These are phyloP conservation scores for Leptosomus discolor DNA, from an alignment of 2,113 vertebrate species.

Conservation along the genomic window DNA sequence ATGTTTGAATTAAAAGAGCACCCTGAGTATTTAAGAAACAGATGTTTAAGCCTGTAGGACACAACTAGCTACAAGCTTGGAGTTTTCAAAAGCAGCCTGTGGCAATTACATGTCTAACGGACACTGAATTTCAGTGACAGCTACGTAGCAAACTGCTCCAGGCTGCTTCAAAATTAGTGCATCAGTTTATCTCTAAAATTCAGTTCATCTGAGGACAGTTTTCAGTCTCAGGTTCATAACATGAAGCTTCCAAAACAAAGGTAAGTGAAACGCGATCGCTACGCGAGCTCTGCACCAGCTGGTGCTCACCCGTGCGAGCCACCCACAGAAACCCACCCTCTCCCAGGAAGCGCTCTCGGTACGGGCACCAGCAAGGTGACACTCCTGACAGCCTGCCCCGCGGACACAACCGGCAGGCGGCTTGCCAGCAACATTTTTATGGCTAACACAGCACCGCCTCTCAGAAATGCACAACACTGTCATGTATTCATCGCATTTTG, in stretches of 20 bases:
- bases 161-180: not conserved
- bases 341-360: not conserved
- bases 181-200: not conserved
- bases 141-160: not conserved
- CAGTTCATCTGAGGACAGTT: not conserved
- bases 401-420: not conserved
- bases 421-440: not conserved
- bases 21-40: conserved; percentile 3
- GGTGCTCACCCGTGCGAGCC: not conserved
- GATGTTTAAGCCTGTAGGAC: not conserved
- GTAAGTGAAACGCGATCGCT: not conserved
- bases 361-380: not conserved
- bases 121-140: not conserved
- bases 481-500: not conserved
- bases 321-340: not conserved
- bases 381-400: not conserved
- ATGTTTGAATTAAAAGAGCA: not conserved
- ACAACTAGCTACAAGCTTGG: not conserved
- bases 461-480: not conserved
- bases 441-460: not conserved
- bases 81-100: not conserved
- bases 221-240: not conserved
- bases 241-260: not conserved
- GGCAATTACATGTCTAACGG: not conserved
- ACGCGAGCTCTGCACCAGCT: not conserved